Percentiles rank a stretch among this genome's conserved stretches.
phyloP scores from a whole-genome alignment of 1,140 invertebrate species.

The Drosophila parabipectinata region DNA sequence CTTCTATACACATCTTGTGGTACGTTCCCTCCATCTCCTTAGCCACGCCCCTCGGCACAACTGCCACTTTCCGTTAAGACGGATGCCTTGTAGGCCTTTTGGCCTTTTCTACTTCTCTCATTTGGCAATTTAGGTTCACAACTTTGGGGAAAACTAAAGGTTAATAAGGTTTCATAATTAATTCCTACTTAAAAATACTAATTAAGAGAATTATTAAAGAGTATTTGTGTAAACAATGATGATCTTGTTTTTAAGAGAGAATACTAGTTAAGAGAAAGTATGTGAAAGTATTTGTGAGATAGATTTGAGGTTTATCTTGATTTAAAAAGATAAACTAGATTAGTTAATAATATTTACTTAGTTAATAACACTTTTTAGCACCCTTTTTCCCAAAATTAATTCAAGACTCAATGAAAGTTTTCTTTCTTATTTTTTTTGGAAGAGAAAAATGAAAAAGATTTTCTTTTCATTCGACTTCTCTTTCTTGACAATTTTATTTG shows the following conservation, averaged over 20 bases:
- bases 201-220: neutral
- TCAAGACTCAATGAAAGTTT: neutral
- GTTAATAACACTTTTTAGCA: too few species aligned
- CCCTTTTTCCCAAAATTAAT: too few species aligned
- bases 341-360: too few species aligned
- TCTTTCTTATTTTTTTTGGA: neutral
- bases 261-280: too few species aligned
- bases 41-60: neutral
- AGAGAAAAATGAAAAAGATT: slow-evolving; percentile 4
- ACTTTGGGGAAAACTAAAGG: neutral
- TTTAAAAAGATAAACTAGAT: too few species aligned
- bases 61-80: neutral
- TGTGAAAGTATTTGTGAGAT: too few species aligned
- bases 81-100: neutral
- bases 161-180: neutral
- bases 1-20: neutral
- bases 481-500: slow-evolving; percentile 24
- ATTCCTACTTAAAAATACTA: neutral
- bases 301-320: too few species aligned
- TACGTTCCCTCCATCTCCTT: neutral
- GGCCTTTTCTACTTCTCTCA: neutral
- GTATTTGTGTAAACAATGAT: too few species aligned
- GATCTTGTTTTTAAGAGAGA: too few species aligned
- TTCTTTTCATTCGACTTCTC: slow-evolving; percentile 14
- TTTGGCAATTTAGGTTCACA: neutral